Evolutionary conservation across 2,797 vertebrate genomes (phyloP).

Genomic region (Ciconia nigra): DNA sequence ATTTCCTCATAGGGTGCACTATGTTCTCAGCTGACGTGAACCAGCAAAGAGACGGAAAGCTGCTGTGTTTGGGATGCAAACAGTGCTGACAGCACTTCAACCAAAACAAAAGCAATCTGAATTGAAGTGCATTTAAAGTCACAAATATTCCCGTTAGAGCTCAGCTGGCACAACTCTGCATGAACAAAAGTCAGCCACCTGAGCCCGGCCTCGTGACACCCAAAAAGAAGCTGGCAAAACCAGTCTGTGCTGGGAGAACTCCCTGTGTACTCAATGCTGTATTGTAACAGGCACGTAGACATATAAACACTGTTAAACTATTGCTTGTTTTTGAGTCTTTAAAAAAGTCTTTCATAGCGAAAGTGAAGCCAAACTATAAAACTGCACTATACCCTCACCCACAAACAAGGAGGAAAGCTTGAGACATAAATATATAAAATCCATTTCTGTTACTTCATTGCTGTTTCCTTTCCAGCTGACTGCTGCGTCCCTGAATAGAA

Average conservation of each 20-base stretch:
- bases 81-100: neutral
- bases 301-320: neutral
- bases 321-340: neutral
- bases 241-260: slow-evolving; percentile 15
- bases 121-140: neutral
- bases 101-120: neutral
- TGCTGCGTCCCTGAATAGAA: slow-evolving; percentile 53
- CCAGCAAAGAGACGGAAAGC: neutral
- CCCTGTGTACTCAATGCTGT: neutral
- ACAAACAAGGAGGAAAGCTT: neutral
- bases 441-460: slow-evolving; percentile 48
- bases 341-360: neutral
- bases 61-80: slow-evolving; percentile 14
- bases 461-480: slow-evolving; percentile 60
- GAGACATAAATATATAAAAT: slow-evolving; percentile 49
- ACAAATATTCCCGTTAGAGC: neutral
- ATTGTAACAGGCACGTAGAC: neutral
- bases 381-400: slow-evolving; percentile 7
- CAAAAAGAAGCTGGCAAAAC: slow-evolving; percentile 19
- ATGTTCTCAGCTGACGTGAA: neutral
- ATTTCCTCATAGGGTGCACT: neutral
- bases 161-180: neutral
- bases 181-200: neutral
- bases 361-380: neutral
- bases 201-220: slow-evolving; percentile 8